phyloP scores from a whole-genome alignment of 2,113 vertebrate species.

The Chionis minor region DNA sequence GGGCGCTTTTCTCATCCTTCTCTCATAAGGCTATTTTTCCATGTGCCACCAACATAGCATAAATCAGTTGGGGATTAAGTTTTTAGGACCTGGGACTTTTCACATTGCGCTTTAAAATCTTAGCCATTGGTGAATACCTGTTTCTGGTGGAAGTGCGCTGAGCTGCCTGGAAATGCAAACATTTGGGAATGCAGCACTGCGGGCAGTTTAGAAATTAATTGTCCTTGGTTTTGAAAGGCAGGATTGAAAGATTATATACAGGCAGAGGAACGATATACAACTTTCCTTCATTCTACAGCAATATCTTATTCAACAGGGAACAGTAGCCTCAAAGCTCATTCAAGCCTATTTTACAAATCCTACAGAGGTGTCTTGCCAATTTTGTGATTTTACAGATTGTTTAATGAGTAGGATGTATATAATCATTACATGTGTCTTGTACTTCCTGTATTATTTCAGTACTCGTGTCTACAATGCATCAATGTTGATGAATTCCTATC shows the following conservation, averaged over 20 bases:
- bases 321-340: not conserved
- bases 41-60: not conserved
- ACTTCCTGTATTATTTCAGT: not conserved
- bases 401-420: not conserved
- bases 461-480: accelerated
- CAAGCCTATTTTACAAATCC: not conserved
- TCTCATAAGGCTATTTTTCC: not conserved
- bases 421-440: not conserved
- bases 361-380: not conserved
- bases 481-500: not conserved
- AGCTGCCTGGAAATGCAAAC: not conserved
- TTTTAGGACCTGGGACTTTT: not conserved
- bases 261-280: not conserved
- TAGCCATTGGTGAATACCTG: not conserved
- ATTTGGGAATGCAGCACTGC: not conserved
- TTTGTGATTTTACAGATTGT: accelerated
- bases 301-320: not conserved
- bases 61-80: not conserved
- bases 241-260: not conserved
- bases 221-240: not conserved
- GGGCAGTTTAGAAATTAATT: not conserved
- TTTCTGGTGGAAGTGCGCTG: not conserved
- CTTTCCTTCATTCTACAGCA: not conserved
- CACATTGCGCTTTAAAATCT: not conserved
- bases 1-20: not conserved